These are phyloP conservation scores for Pseudomyrmex sp. DNA, from an alignment of 1,140 invertebrate species.

Conservation along the genomic window DNA sequence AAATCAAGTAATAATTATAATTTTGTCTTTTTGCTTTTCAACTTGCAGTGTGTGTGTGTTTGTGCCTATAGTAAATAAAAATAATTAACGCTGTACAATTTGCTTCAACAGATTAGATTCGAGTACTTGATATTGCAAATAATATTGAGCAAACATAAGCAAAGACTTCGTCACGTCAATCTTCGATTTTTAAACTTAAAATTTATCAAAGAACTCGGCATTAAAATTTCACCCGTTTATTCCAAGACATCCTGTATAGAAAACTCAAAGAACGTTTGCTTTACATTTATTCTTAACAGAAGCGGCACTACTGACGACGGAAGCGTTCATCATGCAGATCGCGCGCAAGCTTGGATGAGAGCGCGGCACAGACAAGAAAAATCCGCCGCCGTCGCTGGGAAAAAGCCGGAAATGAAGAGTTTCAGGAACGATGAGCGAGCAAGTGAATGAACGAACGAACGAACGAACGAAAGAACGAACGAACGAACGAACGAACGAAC, in stretches of 20 bases:
- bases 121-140: background rate
- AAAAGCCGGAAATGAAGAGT: conserved; percentile 57
- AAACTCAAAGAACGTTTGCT: conserved; percentile 49
- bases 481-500: background rate
- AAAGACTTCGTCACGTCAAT: background rate
- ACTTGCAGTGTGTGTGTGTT: no score
- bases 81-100: background rate
- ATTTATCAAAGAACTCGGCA: conserved; percentile 23
- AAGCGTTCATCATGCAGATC: conserved; percentile 44
- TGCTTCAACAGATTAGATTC: conserved; percentile 1
- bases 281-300: conserved; percentile 53
- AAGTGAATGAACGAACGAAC: conserved; percentile 1
- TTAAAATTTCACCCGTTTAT: conserved; percentile 50
- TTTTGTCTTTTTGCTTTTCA: no score
- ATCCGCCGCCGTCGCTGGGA: conserved; percentile 16
- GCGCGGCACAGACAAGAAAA: conserved; percentile 30
- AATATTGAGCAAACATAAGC: conserved; percentile 9
- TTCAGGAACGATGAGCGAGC: conserved; percentile 39
- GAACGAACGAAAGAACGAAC: background rate
- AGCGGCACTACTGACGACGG: conserved; percentile 9
- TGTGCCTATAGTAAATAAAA: no score
- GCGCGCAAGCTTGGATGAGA: conserved; percentile 23
- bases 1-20: no score
- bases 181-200: background rate
- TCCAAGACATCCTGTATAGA: background rate